Evolutionary conservation across 2,797 vertebrate species (phyloP), one percentile per base, ranked within the genome.

Genomic region (Spheniscus humboldti): DNA sequence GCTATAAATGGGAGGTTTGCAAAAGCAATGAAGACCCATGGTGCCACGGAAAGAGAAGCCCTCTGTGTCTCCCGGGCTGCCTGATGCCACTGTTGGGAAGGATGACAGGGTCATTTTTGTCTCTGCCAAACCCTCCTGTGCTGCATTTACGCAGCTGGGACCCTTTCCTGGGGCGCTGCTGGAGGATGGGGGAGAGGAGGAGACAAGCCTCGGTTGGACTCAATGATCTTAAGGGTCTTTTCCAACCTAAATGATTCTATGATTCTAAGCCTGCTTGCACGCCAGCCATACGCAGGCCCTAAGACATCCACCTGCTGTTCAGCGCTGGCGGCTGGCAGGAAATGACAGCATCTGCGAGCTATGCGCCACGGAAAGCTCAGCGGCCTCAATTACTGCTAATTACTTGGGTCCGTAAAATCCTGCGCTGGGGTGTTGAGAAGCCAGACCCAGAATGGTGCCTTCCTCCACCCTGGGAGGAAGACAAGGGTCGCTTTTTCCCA

Each of bases 231-330:
- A 73, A 60, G 89, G 39, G 24, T 52, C 16, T 75, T 78, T 90
- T 75, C 45, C 39, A 75, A 28, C 22, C 37, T 77, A 53, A 62
- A 63, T 4, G 41, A 56, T 60, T 60, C 35, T 60, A 11, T 25
- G 77, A 27, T 52, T 72, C 69, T 39, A 60, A 81, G 59, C 33
- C 59, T 85, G 50, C 59, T 39, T 48, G 47, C 3, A 2, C 1
- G 4, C 55, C 60, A 91, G 86, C 33, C 41, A 3, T 45, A 63
- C 3, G 4, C 62, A 0, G 1, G 59, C 60, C 53, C 62, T 30
- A 55, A 39, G 62, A 90, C 73, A 81, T 92, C 76, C 88, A 91
- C 90, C 94, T 97, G 92, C 81, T 2, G 28, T 75, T 80, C 85
- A 74, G 66, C 0, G 4, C 69, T 64, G 75, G 55, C 16, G 62